Evolutionary conservation across 2,113 vertebrate species (phyloP).

Genomic region (Strigops habroptila): DNA sequence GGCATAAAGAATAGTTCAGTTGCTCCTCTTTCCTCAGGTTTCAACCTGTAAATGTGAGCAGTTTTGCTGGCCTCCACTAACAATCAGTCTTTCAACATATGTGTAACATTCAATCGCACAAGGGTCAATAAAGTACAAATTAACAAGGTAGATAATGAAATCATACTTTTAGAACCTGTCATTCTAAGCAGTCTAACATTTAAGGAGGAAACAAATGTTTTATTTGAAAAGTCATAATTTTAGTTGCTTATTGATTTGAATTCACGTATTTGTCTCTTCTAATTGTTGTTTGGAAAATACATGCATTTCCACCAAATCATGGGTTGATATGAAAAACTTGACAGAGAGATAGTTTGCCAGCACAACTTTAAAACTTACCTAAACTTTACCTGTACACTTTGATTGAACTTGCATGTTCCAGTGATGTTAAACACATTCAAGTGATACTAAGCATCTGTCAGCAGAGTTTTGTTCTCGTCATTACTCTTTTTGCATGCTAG

Average conservation of each 20-base stretch:
- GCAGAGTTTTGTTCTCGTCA: not conserved
- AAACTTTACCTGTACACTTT: slow-evolving; percentile 13
- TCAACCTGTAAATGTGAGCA: not conserved
- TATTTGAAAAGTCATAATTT: not conserved
- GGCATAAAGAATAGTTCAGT: not conserved
- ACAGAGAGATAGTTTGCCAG: not conserved
- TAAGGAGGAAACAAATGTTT: not conserved
- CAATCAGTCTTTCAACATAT: not conserved
- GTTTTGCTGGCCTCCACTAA: not conserved
- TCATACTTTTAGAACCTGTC: not conserved
- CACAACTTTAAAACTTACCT: not conserved
- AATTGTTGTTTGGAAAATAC: not conserved
- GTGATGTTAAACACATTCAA: not conserved
- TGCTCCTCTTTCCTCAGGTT: not conserved
- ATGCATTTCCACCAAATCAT: not conserved
- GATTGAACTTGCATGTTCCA: not conserved
- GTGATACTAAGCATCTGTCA: not conserved
- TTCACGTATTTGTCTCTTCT: not conserved
- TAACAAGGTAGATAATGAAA: not conserved
- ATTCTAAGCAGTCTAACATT: not conserved
- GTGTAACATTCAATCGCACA: not conserved
- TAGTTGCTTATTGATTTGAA: not conserved
- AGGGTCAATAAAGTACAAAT: not conserved
- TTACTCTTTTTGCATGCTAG: not conserved
- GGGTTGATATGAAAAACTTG: not conserved